Percentiles rank a stretch among this genome's conserved stretches.
Conservation (phyloP, 2,113 vertebrate species). For the Percina caprodes region DNA sequence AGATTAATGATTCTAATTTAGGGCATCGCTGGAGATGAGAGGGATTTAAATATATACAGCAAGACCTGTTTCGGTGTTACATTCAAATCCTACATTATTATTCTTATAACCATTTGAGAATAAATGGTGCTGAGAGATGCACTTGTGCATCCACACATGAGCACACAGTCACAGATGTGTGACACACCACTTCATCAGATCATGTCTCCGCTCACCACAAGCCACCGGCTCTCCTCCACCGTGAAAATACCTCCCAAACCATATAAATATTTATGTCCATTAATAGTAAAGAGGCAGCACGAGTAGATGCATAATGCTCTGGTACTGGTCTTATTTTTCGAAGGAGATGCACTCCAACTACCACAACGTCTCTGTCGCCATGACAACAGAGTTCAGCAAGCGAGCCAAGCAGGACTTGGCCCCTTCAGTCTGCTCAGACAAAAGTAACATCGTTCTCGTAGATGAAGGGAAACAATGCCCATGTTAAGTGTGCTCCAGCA, state of each 20-base stretch:
- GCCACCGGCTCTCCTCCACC: conserved; percentile 57
- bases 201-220: conserved; percentile 62
- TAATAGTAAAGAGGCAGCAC: conserved; percentile 79
- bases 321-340: conserved; percentile 63
- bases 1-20: conserved; percentile 43
- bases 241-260: conserved; percentile 64
- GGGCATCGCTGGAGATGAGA: conserved; percentile 20
- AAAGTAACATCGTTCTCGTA: conserved; percentile 49
- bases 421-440: conserved; percentile 50
- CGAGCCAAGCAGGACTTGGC: conserved; percentile 65
- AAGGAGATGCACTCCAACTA: conserved; percentile 73
- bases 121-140: conserved; percentile 28
- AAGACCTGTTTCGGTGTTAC: conserved; percentile 15
- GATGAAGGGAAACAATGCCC: conserved; percentile 36
- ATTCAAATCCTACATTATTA: conserved; percentile 38
- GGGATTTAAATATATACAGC: conserved; percentile 34
- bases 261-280: conserved; percentile 84
- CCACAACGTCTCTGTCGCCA: conserved; percentile 75
- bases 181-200: conserved; percentile 77
- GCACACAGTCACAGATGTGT: conserved; percentile 49
- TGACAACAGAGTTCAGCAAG: conserved; percentile 79
- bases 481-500: conserved; percentile 34
- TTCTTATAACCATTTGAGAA: conserved; percentile 34
- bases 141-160: conserved; percentile 35
- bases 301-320: conserved; percentile 69